Evolutionary conservation across 2,888 invertebrate species (phyloP).

Genomic region (Epinotia brunnichana): DNA sequence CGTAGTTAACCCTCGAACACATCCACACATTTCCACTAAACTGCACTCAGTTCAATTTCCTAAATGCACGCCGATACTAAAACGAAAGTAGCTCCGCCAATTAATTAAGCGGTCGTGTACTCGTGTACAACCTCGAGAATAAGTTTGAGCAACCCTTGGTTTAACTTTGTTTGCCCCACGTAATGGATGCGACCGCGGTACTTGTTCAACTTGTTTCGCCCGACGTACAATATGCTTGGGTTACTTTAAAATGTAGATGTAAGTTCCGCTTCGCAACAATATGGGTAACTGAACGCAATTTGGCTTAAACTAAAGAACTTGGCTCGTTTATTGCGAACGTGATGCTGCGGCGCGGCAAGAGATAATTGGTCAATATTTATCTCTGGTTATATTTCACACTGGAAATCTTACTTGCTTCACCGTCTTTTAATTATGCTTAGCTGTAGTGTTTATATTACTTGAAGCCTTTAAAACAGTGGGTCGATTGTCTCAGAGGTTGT

Average conservation of each 20-base stretch:
- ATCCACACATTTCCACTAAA: not conserved
- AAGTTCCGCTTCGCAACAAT: slow-evolving; percentile 36
- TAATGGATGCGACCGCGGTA: slow-evolving; percentile 64
- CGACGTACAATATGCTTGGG: slow-evolving; percentile 47
- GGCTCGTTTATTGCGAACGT: slow-evolving; percentile 40
- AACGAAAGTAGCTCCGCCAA: slow-evolving; percentile 48
- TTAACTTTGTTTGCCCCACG: slow-evolving; percentile 60
- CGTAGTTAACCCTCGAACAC: slow-evolving; percentile 4
- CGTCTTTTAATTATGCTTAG: no score
- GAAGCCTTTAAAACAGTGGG: no score
- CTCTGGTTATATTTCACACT: slow-evolving; percentile 2
- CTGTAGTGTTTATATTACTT: no score
- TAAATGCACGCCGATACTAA: slow-evolving; percentile 41
- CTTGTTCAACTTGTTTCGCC: slow-evolving; percentile 60
- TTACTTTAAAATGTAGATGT: slow-evolving; percentile 44
- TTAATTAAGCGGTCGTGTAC: slow-evolving; percentile 54
- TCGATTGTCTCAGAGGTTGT: no score
- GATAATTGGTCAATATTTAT: slow-evolving; percentile 36
- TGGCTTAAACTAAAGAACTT: slow-evolving; percentile 43
- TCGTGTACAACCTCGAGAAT: slow-evolving; percentile 51
- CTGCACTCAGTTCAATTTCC: slow-evolving; percentile 31
- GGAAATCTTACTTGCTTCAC: not conserved
- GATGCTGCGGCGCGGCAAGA: slow-evolving; percentile 20
- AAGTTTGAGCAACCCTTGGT: slow-evolving; percentile 57
- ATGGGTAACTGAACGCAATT: slow-evolving; percentile 41